Conservation (phyloP, 2,888 invertebrate species). For the Athetis lepigone region DNA sequence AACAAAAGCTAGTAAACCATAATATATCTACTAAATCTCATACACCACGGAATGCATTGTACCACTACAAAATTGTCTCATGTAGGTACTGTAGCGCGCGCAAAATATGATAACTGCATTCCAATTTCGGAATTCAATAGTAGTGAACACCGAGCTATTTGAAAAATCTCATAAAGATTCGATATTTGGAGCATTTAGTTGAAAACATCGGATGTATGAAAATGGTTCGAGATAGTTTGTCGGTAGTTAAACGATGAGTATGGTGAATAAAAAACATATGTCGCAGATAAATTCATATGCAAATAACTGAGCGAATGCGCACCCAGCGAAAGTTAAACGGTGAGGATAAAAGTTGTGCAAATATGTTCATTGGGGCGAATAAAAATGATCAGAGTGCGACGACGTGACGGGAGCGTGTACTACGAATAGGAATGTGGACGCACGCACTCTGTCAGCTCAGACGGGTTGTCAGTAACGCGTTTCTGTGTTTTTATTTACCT, state of each 20-base stretch:
- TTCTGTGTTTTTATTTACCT: conserved; percentile 25
- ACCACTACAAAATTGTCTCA: conserved; percentile 53
- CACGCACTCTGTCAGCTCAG: conserved; percentile 49
- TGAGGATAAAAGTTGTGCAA: conserved; percentile 81
- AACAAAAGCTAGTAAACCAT: too few species aligned
- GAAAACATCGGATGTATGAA: conserved; percentile 62
- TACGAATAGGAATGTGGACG: conserved; percentile 58
- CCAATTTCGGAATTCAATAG: conserved; percentile 58
- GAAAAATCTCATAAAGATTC: conserved; percentile 56
- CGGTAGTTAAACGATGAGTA: conserved; percentile 72
- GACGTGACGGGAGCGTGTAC: conserved; percentile 56
- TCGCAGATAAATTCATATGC: conserved; percentile 84
- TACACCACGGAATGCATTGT: conserved; percentile 52
- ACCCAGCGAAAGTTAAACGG: conserved; percentile 81
- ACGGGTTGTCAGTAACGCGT: conserved; percentile 29
- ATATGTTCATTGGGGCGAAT: conserved; percentile 81
- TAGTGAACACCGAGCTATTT: conserved; percentile 54
- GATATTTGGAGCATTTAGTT: conserved; percentile 53
- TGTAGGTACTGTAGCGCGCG: conserved; percentile 29
- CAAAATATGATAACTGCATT: conserved; percentile 62
- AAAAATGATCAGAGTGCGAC: conserved; percentile 73
- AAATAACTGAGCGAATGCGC: conserved; percentile 79
- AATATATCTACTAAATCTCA: conserved; percentile 45
- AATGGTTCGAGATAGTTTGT: conserved; percentile 70
- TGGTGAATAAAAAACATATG: conserved; percentile 76